These are phyloP conservation scores for Thaleichthys pacificus DNA, from an alignment of 2,797 vertebrate genomes.

Conservation along the genomic window DNA sequence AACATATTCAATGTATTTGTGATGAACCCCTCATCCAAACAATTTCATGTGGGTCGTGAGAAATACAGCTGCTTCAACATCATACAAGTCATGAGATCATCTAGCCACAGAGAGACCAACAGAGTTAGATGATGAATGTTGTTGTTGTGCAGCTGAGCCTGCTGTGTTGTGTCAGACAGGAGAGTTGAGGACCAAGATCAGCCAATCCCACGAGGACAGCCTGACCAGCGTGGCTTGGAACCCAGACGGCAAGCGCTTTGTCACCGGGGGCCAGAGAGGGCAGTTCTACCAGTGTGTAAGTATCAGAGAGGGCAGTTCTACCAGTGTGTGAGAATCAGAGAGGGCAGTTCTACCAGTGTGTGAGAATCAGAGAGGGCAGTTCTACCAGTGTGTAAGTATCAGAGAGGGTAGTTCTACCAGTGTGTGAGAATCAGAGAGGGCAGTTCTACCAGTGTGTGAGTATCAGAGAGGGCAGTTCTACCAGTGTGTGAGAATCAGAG, in stretches of 20 bases:
- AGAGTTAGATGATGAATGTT: too few species aligned
- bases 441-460: too few species aligned
- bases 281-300: slow-evolving; percentile 99
- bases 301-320: slow-evolving; percentile 38
- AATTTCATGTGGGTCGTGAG: too few species aligned
- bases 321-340: neutral
- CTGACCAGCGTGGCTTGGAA: slow-evolving; percentile 98
- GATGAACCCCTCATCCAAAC: neutral
- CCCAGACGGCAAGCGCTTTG: slow-evolving; percentile 95
- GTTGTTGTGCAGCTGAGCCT: neutral
- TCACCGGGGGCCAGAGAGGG: slow-evolving; percentile 93
- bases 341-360: neutral
- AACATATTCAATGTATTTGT: neutral
- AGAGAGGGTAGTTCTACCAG: too few species aligned
- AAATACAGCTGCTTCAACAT: neutral
- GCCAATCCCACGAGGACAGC: slow-evolving; percentile 97
- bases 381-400: too few species aligned
- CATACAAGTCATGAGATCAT: neutral
- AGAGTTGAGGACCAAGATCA: slow-evolving; percentile 96
- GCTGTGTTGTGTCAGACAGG: slow-evolving; percentile 79
- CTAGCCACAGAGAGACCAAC: too few species aligned
- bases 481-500: too few species aligned
- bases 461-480: too few species aligned
- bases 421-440: too few species aligned
- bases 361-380: too few species aligned